Percentiles rank a stretch among this genome's conserved stretches.
Evolutionary conservation across 1,140 invertebrate species (phyloP).

Genomic region (Drepana arcuata): DNA sequence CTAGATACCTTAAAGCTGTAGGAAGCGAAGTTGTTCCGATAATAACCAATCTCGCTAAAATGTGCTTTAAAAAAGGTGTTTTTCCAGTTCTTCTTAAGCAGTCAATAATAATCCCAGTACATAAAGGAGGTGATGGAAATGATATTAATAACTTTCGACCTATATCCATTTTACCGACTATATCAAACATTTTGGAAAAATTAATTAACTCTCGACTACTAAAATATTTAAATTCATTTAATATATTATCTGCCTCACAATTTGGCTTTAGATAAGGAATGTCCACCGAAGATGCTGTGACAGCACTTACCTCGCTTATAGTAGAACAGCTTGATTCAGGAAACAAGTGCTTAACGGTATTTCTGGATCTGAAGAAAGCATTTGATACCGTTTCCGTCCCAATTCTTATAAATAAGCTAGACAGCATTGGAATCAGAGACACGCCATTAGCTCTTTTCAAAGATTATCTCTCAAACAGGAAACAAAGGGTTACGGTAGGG

Average conservation of each 20-base stretch:
- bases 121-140: background rate
- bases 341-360: background rate
- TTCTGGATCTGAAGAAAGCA: slow-evolving; percentile 1
- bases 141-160: slow-evolving; percentile 7
- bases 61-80: background rate
- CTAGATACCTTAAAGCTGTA: background rate
- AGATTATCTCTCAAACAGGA: background rate
- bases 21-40: too few species aligned
- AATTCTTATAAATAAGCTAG: background rate
- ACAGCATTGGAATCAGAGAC: background rate
- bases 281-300: background rate
- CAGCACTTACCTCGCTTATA: background rate
- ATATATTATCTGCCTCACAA: background rate
- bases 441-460: background rate
- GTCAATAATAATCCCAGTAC: background rate
- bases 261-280: background rate
- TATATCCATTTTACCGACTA: slow-evolving; percentile 3
- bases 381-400: slow-evolving; percentile 3
- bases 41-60: background rate
- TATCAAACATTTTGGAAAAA: slow-evolving; percentile 12
- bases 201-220: slow-evolving; percentile 3
- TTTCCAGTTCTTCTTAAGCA: slow-evolving; percentile 1
- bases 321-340: background rate
- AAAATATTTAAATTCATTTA: background rate
- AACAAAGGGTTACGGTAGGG: background rate